A percentile compares a stretch with the other conserved stretches of the same genome.
These are phyloP conservation scores for Pygoscelis adeliae DNA, from an alignment of 2,113 vertebrate genomes.

Conservation along the genomic window DNA sequence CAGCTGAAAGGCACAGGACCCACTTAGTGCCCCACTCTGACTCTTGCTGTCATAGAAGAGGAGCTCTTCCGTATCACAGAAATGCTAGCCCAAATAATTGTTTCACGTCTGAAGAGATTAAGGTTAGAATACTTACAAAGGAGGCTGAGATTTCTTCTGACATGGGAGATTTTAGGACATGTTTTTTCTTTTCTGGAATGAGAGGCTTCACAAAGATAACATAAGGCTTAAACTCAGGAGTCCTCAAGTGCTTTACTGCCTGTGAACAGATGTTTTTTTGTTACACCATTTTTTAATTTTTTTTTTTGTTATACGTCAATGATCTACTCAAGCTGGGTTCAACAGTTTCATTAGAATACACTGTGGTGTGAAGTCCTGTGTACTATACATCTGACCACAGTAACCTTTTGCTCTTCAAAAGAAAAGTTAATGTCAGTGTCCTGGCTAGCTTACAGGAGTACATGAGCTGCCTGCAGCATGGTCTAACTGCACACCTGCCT, in stretches of 20 bases:
- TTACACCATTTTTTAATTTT: neutral
- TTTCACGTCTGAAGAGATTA: neutral
- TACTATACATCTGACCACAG: neutral
- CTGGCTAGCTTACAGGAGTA: neutral
- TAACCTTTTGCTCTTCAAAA: neutral
- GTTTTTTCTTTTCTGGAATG: constrained; percentile 75
- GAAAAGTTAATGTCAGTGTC: neutral
- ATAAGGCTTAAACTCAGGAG: constrained; percentile 88
- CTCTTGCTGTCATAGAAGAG: neutral
- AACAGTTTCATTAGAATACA: neutral
- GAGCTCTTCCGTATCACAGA: neutral
- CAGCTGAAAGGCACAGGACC: neutral
- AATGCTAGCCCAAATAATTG: neutral
- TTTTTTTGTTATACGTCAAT: neutral
- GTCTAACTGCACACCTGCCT: neutral
- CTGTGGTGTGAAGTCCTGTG: neutral
- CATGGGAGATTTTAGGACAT: constrained; percentile 73
- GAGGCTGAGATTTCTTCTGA: constrained; percentile 76
- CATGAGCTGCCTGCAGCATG: neutral
- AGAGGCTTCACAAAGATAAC: constrained; percentile 87
- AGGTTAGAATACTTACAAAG: constrained; percentile 60
- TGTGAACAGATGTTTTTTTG: constrained; percentile 44
- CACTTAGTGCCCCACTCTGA: neutral
- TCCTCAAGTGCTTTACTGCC: constrained; percentile 87
- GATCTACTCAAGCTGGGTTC: neutral